Base-by-base conservation (phyloP, 2,113 vertebrate species). In the Diadophis punctatus region DNA sequence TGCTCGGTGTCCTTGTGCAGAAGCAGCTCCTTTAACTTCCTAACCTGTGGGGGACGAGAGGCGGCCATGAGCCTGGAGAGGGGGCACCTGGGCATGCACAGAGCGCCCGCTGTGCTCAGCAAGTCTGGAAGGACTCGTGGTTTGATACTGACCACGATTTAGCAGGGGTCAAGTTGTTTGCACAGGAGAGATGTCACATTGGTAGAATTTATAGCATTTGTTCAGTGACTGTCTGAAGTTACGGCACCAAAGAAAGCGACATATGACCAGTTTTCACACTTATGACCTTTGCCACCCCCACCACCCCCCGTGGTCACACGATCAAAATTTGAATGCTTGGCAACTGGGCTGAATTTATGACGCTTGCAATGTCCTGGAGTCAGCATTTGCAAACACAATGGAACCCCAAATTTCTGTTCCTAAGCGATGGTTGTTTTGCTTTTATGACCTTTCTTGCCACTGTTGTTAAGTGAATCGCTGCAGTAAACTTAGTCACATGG, bases 1-100 rank as follows among this genome's bases (percentile, higher is more conserved):
- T 97, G 98, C 63, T 97, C 96, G 25, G 95, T 92, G 91, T 97
- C 96, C 56, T 95, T 96, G 88, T 97, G 96, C 60, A 97, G 46
- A 0, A 98, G 96, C 93, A 97, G 96, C 60, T 95, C 39, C 84
- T 97, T 96, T 87, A 98, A 94, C 88, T 98, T 98, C 52, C 96
- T 95, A 86, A 98, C 96, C 98, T 98, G 58, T 16, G 92, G 53
- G 63, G 93, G 84, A 93, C 20, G 56, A 14, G 49, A 49, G 9
- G 55, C 3, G 30, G 30, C 8, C 16, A 9, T 27, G 8, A 74
- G n/a, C 56, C 34, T 1, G 6, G 7, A 18, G 18, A 39, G 34
- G 34, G 68, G 68, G 34, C 68, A 80, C 34, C 68, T 9, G 68
- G 34, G n/a, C 68, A 34, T 1, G 68, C 6, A 2, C 68, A 18